Evolutionary conservation across 2,888 invertebrate species (phyloP).

Genomic region (Xestoiulus laeticollis): DNA sequence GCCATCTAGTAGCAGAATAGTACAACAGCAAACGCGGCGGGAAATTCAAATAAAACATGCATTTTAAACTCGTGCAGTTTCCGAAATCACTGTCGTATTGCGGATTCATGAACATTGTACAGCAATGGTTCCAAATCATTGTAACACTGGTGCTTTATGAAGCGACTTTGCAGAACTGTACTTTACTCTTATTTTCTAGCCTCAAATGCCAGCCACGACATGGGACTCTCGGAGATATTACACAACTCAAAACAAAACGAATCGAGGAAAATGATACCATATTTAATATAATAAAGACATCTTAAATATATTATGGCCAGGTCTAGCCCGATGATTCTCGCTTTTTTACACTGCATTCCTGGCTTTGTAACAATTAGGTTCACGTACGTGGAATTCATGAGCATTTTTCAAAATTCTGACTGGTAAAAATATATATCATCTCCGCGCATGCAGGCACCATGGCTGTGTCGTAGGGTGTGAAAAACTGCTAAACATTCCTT

Average conservation of each 20-base stretch:
- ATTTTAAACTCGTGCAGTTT: too few relatives aligned
- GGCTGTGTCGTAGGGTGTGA: not conserved
- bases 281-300: conserved; percentile 42
- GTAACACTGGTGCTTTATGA: too few relatives aligned
- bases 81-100: too few relatives aligned
- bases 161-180: too few relatives aligned
- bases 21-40: not conserved
- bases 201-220: too few relatives aligned
- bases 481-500: not conserved
- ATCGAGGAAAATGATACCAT: conserved; percentile 21
- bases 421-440: conserved; percentile 33
- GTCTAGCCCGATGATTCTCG: not conserved
- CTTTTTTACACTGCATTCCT: not conserved
- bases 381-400: not conserved
- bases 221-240: too few relatives aligned
- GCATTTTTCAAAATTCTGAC: not conserved
- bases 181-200: too few relatives aligned
- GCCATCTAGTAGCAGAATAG: not conserved
- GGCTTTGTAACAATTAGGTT: not conserved
- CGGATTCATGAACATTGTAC: too few relatives aligned
- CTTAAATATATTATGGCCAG: conserved; percentile 39
- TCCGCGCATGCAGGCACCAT: conserved; percentile 28
- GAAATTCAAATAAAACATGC: not conserved
- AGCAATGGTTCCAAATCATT: too few relatives aligned
- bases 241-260: not conserved